Conservation (phyloP, 2,113 vertebrate genomes). For the Conger conger region DNA sequence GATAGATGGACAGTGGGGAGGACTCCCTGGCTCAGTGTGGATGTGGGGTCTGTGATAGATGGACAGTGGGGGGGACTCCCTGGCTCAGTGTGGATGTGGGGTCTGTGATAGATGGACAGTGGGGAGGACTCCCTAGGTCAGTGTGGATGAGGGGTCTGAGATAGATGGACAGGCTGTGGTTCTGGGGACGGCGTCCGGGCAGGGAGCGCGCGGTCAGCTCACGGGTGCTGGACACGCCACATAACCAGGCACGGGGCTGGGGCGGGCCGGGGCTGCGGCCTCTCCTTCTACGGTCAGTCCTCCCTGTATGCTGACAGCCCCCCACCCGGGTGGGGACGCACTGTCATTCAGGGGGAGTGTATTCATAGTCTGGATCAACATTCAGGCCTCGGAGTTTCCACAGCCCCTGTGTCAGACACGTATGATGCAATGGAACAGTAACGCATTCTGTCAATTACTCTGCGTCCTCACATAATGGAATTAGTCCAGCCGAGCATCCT, state of each 20-base stretch:
- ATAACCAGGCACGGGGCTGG: not conserved
- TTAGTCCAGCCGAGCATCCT: not conserved
- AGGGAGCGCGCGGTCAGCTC: not conserved
- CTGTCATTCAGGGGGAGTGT: constrained; percentile 5
- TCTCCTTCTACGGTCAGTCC: not conserved
- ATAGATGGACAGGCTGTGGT: not conserved
- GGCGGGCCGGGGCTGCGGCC: not conserved
- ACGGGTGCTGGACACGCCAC: not conserved
- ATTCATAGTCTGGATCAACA: constrained; percentile 26
- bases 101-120: no score
- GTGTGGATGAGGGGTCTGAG: no score
- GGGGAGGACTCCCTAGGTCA: no score
- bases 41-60: no score
- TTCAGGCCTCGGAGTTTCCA: constrained; percentile 17
- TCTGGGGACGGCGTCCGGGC: not conserved
- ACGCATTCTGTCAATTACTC: not conserved
- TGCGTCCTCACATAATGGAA: not conserved
- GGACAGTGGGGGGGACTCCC: no score
- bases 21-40: no score
- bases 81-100: no score
- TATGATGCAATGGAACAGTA: constrained; percentile 7
- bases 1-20: no score
- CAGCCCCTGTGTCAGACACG: constrained; percentile 2
- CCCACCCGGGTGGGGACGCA: constrained; percentile 10
- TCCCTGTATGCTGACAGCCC: constrained; percentile 17